These are phyloP conservation scores for Siphonodentalium dalli DNA, from an alignment of 2,888 invertebrate genomes.

Conservation along the genomic window DNA sequence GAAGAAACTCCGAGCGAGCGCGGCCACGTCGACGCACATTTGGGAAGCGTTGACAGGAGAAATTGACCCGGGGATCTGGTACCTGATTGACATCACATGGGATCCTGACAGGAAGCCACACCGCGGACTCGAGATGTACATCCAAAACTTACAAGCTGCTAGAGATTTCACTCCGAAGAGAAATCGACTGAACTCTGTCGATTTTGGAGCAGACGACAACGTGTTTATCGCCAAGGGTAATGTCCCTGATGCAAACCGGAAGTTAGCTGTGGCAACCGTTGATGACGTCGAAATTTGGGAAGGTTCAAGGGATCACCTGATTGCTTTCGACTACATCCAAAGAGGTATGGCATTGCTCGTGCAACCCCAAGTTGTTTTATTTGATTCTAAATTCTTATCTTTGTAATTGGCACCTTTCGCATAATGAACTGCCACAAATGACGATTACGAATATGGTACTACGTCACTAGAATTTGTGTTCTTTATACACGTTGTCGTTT, in stretches of 20 bases:
- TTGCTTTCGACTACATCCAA: slow-evolving; percentile 57
- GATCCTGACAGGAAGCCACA: slow-evolving; percentile 39
- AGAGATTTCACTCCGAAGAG: slow-evolving; percentile 16
- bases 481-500: too few species aligned
- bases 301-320: slow-evolving; percentile 56
- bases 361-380: too few species aligned
- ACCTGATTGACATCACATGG: slow-evolving; percentile 55
- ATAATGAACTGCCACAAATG: too few species aligned
- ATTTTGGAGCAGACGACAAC: slow-evolving; percentile 19
- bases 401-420: too few species aligned
- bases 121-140: slow-evolving; percentile 46
- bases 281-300: slow-evolving; percentile 63
- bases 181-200: too few species aligned
- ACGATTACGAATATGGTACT: too few species aligned
- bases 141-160: slow-evolving; percentile 34
- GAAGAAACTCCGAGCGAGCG: slow-evolving; percentile 32
- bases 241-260: slow-evolving; percentile 27
- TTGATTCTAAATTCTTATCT: too few species aligned
- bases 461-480: too few species aligned
- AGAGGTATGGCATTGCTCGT: slow-evolving; percentile 47
- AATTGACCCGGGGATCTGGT: slow-evolving; percentile 42
- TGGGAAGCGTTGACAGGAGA: slow-evolving; percentile 41
- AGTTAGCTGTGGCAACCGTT: slow-evolving; percentile 48
- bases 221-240: slow-evolving; percentile 49
- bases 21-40: slow-evolving; percentile 37